These are phyloP conservation scores for Heterocephalus glaber DNA, from an alignment of 2,113 vertebrate genomes.

Conservation along the genomic window DNA sequence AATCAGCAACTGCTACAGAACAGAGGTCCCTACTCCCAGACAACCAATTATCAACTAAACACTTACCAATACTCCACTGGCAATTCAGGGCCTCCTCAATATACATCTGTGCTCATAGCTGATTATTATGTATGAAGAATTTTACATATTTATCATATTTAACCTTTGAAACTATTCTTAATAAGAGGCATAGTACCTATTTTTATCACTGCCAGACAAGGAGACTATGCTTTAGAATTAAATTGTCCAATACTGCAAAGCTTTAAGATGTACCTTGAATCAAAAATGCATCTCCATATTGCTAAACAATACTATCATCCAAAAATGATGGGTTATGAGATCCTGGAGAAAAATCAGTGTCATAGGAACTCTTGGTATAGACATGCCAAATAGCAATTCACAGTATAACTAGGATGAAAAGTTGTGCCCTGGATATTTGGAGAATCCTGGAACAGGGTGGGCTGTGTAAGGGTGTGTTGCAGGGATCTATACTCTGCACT, in stretches of 20 bases:
- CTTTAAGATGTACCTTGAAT: constrained; percentile 23
- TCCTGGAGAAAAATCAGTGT: neutral
- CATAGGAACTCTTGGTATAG: neutral
- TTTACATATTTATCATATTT: neutral
- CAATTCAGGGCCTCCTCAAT: neutral
- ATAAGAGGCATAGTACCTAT: neutral
- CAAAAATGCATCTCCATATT: neutral
- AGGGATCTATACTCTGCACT: neutral
- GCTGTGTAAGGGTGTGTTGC: rapidly evolving
- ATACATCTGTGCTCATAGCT: neutral
- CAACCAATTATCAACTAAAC: neutral
- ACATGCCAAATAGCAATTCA: neutral
- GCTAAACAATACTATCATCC: neutral
- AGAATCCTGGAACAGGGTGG: neutral
- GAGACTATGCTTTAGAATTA: neutral
- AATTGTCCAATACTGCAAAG: neutral
- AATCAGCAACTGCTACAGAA: neutral
- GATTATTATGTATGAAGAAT: neutral
- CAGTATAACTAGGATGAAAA: neutral
- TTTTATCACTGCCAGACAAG: neutral
- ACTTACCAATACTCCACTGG: neutral
- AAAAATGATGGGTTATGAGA: neutral
- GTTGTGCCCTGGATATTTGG: neutral
- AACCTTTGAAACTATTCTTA: neutral
- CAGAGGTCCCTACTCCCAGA: neutral